Percentiles rank a stretch among this genome's conserved stretches.
Conservation (phyloP, 2,888 invertebrate species). For the Drosophila emarginata region DNA sequence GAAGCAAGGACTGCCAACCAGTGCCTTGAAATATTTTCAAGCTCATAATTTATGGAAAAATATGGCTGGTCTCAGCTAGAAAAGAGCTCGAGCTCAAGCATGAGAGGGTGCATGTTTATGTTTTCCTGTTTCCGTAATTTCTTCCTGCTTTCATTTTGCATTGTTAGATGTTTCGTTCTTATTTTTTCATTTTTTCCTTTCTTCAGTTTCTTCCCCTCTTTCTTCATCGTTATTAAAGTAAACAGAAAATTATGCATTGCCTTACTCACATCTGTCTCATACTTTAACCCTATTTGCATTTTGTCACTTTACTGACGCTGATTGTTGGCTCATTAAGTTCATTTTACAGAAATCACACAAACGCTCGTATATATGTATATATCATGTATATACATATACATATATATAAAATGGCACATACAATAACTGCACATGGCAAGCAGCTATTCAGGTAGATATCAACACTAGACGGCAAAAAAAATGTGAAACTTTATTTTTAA, state of each 20-base stretch:
- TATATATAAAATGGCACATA: background rate
- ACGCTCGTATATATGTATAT: too few species aligned
- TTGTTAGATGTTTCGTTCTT: constrained; percentile 11
- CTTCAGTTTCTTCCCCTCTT: constrained; percentile 32
- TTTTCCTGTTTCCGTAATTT: constrained; percentile 76
- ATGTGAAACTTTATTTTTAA: background rate
- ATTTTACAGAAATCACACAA: constrained; percentile 5
- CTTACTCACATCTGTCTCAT: constrained; percentile 39
- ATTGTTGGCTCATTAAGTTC: constrained; percentile 44
- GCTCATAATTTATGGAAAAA: constrained; percentile 73
- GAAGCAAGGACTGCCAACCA: constrained; percentile 13
- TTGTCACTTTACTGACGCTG: background rate
- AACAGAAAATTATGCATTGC: constrained; percentile 55
- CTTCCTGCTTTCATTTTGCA: constrained; percentile 65
- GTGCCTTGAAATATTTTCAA: constrained; percentile 68
- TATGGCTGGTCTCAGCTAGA: constrained; percentile 37
- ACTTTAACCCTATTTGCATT: background rate
- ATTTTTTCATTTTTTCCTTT: constrained; percentile 30
- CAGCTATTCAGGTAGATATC: background rate
- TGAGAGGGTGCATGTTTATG: constrained; percentile 69
- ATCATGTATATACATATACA: background rate
- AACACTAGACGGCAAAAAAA: background rate
- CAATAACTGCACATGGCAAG: background rate
- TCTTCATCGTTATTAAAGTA: constrained; percentile 37
- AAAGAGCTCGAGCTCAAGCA: constrained; percentile 7